Evolutionary conservation across 2,888 invertebrate species (phyloP), one percentile per base, ranked within the genome.

Genomic region (Odontocolon sp.): DNA sequence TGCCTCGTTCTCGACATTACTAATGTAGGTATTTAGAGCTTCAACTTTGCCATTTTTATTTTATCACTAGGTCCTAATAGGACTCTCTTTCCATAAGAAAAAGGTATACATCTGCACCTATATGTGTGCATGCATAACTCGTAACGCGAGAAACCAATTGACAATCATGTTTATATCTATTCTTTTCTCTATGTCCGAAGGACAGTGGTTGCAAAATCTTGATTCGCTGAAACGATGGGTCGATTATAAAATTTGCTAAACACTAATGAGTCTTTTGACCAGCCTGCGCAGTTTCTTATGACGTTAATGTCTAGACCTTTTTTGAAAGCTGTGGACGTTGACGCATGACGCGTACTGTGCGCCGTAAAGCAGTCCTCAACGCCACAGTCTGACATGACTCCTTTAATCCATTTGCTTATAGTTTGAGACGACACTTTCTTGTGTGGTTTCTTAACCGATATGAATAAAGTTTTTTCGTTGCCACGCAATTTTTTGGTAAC

Each of bases 331-430:
- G 50, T 50, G 6, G 50, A 64, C 1, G 64, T 47, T 0, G 50
- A 36, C 1, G 50, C 50, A 38, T 64, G 64, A 8, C 64, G 33
- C 21, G 54, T 67, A 6, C 38, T 40, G 28, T 67, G 66, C 0
- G 40, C 66, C n/a, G 66, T 11, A 6, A 64, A 67, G 21, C 38
- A 2, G 1, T 1, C 8, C 26, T 67, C 26, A 11, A 54, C 54
- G 26, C 23, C 67, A 38, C 42, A 54, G n/a, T 54, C 42, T 40
- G 38, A 3, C 28, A 67, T 42, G 1, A 56, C 56, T 6, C 42
- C 40, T 38, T 52, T 52, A 21, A 67, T 67, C 45, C 21, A 67
- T 28, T 40, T 52, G 11, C 42, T 67, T 38, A 67, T 54, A 18
- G 54, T 42, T 3, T 67, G 54, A 11, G 54, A n/a, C 26, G 40